Evolutionary conservation across 64 coral and sea anemone genomes (phyloP), one percentile per base, ranked within the genome.

Genomic region (Pocillopora damicornis): DNA sequence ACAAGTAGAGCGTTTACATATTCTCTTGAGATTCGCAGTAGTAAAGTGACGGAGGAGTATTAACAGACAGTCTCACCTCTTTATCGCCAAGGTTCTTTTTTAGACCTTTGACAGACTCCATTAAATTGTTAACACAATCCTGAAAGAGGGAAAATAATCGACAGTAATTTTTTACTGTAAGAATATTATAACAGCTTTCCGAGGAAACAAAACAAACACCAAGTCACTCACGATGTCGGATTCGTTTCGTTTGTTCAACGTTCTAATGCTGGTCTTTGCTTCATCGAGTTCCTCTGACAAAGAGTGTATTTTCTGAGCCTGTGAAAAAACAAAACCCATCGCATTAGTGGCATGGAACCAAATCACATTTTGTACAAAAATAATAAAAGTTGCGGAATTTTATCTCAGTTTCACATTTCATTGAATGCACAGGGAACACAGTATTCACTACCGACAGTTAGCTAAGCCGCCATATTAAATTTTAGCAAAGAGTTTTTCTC

Each of bases 41-140:
- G 42, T 7, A 51, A 51, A 51, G 42, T 51, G 42, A 51, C 42
- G 42, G 42, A 51, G 42, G 42, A 51, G 7, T 51, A 13, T 63
- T n/a, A 34, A 16, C 20, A 42, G 38, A 15, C 22, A 12, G 12
- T 88, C 94, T 93, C 60, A 96, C 94, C 61, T 96, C 94, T 88
- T 96, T 96, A 76, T 96, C 94, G 75, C 82, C 38, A 26, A 90
- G 89, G 76, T 88, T 79, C 76, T 73, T 96, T 74, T 96, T 96
- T 35, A 96, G 58, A 58, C 89, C 88, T 22, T 92, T 93, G 4
- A 96, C 94, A 17, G 94, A 93, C 69, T 92, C 94, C 82, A 96
- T 90, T 56, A 96, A 79, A 58, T 96, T 96, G 58, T 89, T 93
- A 38, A 96, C 89, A 90, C 91, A 96, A 64, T 96, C 94, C 94